Evolutionary conservation across 1,140 invertebrate species (phyloP).

Genomic region (Physella acuta): DNA sequence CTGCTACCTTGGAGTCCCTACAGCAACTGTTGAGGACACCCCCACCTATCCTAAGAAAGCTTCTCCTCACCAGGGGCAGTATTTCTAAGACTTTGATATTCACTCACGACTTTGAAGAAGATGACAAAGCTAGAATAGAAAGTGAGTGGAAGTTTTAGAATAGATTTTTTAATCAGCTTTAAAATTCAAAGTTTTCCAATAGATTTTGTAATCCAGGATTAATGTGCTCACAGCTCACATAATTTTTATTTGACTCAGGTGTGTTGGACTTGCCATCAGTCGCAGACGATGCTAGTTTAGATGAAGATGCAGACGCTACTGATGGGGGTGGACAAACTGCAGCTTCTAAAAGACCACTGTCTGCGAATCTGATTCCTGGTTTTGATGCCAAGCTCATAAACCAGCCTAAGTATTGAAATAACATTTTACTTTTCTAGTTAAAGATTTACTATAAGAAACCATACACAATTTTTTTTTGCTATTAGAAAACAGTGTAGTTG

Average conservation of each 20-base stretch:
- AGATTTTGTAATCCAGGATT: no score
- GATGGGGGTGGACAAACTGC: constrained; percentile 28
- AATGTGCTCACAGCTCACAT: no score
- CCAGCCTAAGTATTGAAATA: background rate
- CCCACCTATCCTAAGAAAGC: constrained; percentile 65
- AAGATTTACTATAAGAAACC: background rate
- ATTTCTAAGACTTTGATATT: constrained; percentile 56
- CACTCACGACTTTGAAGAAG: constrained; percentile 25
- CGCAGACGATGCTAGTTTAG: constrained; percentile 49
- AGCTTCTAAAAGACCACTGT: constrained; percentile 23
- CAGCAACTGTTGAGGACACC: constrained; percentile 72
- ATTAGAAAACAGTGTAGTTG: background rate
- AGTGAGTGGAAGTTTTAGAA: constrained; percentile 22
- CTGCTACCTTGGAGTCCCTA: constrained; percentile 78
- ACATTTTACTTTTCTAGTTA: background rate
- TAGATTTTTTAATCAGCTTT: background rate
- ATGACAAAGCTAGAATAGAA: constrained; percentile 23
- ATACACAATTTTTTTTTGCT: background rate
- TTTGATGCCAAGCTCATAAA: constrained; percentile 28
- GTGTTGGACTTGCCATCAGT: constrained; percentile 41
- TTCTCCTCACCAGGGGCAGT: constrained; percentile 66
- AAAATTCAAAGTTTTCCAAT: background rate
- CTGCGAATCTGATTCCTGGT: constrained; percentile 32
- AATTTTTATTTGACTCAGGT: constrained; percentile 35
- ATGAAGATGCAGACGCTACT: constrained; percentile 52